Percentiles rank a stretch among this genome's conserved stretches.
Conservation (phyloP, 30 jellyfish, hydroid and myxozoan species). For the Morbakka virulenta region DNA sequence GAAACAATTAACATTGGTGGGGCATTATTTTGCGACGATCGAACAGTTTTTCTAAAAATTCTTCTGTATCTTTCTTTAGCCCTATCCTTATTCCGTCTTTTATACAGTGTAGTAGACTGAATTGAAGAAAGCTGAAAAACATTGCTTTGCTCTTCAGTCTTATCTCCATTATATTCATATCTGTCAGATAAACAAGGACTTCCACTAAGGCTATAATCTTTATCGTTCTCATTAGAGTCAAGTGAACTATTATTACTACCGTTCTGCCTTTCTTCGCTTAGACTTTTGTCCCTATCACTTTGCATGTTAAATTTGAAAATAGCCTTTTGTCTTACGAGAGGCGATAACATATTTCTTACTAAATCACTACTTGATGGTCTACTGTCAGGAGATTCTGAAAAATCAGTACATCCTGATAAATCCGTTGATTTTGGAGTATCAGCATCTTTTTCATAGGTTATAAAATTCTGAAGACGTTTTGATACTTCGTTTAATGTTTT, state of each 20-base stretch:
- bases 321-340: conserved; percentile 64
- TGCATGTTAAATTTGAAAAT: neutral
- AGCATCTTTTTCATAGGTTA: neutral
- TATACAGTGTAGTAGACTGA: neutral
- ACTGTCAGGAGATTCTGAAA: neutral
- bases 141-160: neutral
- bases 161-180: neutral
- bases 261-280: neutral
- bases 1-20: neutral
- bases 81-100: neutral
- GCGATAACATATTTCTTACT: conserved; percentile 23
- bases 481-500: conserved; percentile 66
- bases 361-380: neutral
- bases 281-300: neutral
- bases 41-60: neutral
- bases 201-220: neutral
- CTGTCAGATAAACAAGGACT: neutral
- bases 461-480: conserved; percentile 35
- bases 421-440: neutral
- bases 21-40: neutral
- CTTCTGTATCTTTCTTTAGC: neutral
- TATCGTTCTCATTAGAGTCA: neutral
- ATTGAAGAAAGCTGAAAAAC: neutral
- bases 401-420: neutral
- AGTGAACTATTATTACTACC: neutral